Evolutionary conservation across 2,888 invertebrate species (phyloP).

Genomic region (Hyppa rectilinea): DNA sequence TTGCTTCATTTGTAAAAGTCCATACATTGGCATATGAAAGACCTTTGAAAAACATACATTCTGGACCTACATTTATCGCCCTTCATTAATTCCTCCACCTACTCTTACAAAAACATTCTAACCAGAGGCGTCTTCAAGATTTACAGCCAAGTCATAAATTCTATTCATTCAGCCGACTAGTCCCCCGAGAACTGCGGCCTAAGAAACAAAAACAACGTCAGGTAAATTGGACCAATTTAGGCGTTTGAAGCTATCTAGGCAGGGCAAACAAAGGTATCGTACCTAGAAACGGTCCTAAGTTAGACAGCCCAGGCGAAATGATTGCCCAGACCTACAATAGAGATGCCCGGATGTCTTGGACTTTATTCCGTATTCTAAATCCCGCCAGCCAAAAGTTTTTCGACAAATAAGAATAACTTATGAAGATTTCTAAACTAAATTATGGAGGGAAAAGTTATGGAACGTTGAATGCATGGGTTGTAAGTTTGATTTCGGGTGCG

Average conservation of each 20-base stretch:
- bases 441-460: conserved; percentile 28
- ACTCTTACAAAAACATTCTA: conserved; percentile 45
- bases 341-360: conserved; percentile 18
- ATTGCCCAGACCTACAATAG: conserved; percentile 10
- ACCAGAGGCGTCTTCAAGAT: conserved; percentile 39
- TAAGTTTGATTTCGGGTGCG: conserved; percentile 23
- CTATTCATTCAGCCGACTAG: conserved; percentile 32
- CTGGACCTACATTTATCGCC: conserved; percentile 40
- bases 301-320: conserved; percentile 7
- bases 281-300: conserved; percentile 24
- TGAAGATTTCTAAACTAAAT: conserved; percentile 49
- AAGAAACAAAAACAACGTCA: conserved; percentile 45
- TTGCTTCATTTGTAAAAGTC: not conserved
- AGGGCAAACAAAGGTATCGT: conserved; percentile 25
- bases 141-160: conserved; percentile 46
- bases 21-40: conserved; percentile 2
- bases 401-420: conserved; percentile 40
- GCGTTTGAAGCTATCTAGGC: conserved; percentile 29
- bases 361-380: conserved; percentile 51
- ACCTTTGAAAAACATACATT: conserved; percentile 37
- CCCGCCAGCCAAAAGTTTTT: conserved; percentile 33
- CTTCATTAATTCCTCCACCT: conserved; percentile 39
- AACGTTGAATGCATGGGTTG: conserved; percentile 30
- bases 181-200: conserved; percentile 18
- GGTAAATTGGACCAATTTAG: conserved; percentile 45